Evolutionary conservation across 2,888 invertebrate species (phyloP).

Genomic region (Meganola albula): DNA sequence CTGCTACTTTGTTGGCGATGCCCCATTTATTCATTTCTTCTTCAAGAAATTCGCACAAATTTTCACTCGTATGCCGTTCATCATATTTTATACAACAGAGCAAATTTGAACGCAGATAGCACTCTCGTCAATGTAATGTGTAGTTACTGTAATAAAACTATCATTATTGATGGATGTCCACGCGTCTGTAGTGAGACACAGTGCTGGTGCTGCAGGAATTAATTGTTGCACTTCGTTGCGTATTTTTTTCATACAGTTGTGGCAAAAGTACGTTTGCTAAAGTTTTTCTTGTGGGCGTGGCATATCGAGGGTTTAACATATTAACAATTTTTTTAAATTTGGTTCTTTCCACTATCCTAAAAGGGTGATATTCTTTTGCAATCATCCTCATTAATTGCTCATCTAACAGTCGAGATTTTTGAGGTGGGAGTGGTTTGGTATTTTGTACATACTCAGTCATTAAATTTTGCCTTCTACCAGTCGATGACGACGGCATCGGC

Average conservation of each 20-base stretch:
- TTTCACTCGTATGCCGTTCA: background rate
- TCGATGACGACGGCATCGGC: background rate
- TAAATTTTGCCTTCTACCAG: background rate
- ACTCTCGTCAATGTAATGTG: slow-evolving; percentile 1
- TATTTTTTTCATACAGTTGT: too few relatives aligned
- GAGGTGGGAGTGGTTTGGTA: background rate
- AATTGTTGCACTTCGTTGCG: too few relatives aligned
- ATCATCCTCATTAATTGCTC: slow-evolving; percentile 15
- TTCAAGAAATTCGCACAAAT: slow-evolving; percentile 8
- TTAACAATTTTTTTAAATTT: slow-evolving; percentile 7
- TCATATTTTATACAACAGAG: slow-evolving; percentile 2
- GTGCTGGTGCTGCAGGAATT: too few relatives aligned
- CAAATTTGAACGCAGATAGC: slow-evolving; percentile 1
- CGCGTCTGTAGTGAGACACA: slow-evolving; percentile 1
- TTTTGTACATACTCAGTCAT: background rate
- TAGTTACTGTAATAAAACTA: slow-evolving; percentile 1
- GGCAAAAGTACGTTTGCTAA: too few relatives aligned
- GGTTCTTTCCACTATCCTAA: slow-evolving; percentile 13
- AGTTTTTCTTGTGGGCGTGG: slow-evolving; percentile 2
- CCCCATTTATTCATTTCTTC: slow-evolving; percentile 8
- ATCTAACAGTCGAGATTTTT: slow-evolving; percentile 3
- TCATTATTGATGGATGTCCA: slow-evolving; percentile 1
- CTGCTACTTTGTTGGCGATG: slow-evolving; percentile 4
- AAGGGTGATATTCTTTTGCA: slow-evolving; percentile 18
- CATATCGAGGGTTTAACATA: slow-evolving; percentile 6